These are phyloP conservation scores for Schizopygopsis pylzovi DNA, from an alignment of 2,797 vertebrate genomes.

Conservation along the genomic window DNA sequence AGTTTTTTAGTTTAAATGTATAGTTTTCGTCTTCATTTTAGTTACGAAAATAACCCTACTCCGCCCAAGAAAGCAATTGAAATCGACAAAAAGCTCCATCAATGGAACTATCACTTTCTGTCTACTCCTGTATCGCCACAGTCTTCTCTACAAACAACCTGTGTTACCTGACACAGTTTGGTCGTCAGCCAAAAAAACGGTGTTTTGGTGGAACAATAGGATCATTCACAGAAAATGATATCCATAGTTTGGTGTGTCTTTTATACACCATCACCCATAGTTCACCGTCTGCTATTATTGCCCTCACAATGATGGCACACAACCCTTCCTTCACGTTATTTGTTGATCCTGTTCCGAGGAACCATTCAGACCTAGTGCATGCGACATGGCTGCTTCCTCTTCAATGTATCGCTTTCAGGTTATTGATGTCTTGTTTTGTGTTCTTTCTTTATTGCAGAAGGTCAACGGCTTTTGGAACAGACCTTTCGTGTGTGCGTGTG, in stretches of 20 bases:
- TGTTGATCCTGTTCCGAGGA: conserved; percentile 67
- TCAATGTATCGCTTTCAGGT: conserved; percentile 73
- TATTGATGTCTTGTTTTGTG: conserved; percentile 78
- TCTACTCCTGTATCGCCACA: conserved; percentile 49
- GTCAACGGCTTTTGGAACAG: conserved; percentile 72
- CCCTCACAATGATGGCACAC: conserved; percentile 71
- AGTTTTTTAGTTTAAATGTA: background rate
- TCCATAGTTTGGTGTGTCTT: conserved; percentile 69
- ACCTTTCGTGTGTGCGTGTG: conserved; percentile 62
- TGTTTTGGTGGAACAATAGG: conserved; percentile 71
- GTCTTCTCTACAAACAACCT: conserved; percentile 60
- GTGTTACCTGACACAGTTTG: conserved; percentile 75
- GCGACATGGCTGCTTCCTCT: conserved; percentile 73
- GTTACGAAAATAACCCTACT: conserved; percentile 38
- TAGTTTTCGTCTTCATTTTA: no score
- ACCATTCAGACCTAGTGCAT: conserved; percentile 68
- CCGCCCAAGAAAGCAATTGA: conserved; percentile 67
- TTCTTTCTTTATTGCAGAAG: conserved; percentile 69
- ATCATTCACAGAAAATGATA: conserved; percentile 64
- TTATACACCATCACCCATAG: conserved; percentile 62
- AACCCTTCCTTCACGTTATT: conserved; percentile 68
- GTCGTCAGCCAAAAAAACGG: conserved; percentile 68
- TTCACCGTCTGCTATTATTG: conserved; percentile 75
- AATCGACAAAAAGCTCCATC: conserved; percentile 60
- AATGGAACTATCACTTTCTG: conserved; percentile 55